A percentile compares a stretch with the other conserved stretches of the same genome.
Conservation (phyloP, 1,140 invertebrate genomes). For the Anoplophora glabripennis region DNA sequence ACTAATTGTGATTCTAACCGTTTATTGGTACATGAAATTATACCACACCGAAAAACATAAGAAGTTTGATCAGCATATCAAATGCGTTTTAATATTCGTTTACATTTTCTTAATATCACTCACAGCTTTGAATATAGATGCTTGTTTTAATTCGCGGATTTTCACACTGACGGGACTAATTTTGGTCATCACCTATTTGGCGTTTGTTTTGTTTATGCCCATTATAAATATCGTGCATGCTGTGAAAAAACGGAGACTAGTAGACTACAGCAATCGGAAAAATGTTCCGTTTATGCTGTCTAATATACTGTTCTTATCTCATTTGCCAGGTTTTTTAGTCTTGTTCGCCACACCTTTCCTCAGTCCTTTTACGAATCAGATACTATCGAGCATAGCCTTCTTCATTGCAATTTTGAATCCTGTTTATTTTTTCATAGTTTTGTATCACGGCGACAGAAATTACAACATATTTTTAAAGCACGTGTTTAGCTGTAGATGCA, state of each 20-base stretch:
- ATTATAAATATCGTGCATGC: constrained; percentile 21
- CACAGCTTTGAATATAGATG: background rate
- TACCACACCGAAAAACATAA: constrained; percentile 7
- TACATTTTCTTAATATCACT: background rate
- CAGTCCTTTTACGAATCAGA: too few relatives aligned
- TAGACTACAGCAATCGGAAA: background rate
- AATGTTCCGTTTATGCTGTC: background rate
- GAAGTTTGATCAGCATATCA: constrained; percentile 9
- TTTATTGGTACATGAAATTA: constrained; percentile 17
- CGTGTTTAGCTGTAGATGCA: constrained; percentile 3
- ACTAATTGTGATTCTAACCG: constrained; percentile 8
- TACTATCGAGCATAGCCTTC: background rate
- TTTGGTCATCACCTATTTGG: background rate
- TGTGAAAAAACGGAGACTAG: constrained; percentile 6
- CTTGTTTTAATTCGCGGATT: background rate
- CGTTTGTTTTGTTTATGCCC: constrained; percentile 13
- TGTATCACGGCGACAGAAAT: background rate
- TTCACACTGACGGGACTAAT: background rate
- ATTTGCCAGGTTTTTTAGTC: too few relatives aligned
- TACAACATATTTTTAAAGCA: too few relatives aligned
- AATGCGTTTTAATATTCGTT: constrained; percentile 3
- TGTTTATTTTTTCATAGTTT: constrained; percentile 7
- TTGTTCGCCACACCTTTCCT: too few relatives aligned
- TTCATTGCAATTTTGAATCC: background rate
- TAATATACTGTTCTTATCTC: background rate